phyloP scores from a whole-genome alignment of 2,888 invertebrate species.

The Agrilus cyanescens region DNA sequence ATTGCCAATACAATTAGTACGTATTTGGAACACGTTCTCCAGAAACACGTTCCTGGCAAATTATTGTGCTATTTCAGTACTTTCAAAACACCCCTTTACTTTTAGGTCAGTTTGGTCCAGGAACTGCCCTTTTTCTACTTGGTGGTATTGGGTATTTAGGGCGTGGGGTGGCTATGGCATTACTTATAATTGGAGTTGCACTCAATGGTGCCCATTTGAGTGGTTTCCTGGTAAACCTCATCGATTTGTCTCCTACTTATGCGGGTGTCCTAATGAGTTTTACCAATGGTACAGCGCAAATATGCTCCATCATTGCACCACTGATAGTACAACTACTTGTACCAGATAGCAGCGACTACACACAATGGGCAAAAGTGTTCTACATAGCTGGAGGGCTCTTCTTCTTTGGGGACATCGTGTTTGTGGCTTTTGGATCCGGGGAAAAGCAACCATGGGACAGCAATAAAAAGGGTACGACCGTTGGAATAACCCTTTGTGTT shows the following conservation, averaged over 20 bases:
- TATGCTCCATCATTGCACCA: conserved; percentile 66
- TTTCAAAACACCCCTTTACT: conserved; percentile 35
- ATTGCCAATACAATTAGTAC: no score
- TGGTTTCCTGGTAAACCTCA: conserved; percentile 64
- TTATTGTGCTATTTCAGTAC: neutral
- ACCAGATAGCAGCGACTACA: conserved; percentile 43
- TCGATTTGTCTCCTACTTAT: conserved; percentile 71
- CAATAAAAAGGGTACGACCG: conserved; percentile 10
- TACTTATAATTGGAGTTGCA: conserved; percentile 57
- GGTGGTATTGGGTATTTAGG: conserved; percentile 44
- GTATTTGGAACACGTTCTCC: no score
- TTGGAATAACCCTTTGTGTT: no score
- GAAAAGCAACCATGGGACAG: conserved; percentile 58
- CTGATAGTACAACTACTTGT: conserved; percentile 54
- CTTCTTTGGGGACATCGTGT: conserved; percentile 51
- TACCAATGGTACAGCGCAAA: conserved; percentile 61
- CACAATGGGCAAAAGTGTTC: conserved; percentile 60
- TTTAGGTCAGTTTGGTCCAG: conserved; percentile 40
- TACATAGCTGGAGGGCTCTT: conserved; percentile 56
- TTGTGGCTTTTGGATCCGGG: conserved; percentile 50
- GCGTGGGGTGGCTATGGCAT: conserved; percentile 43
- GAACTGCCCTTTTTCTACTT: conserved; percentile 48
- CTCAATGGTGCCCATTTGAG: conserved; percentile 59
- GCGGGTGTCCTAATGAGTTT: conserved; percentile 73
- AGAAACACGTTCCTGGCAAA: no score